Conservation (phyloP, 2,888 invertebrate genomes). For the Apoda limacodes region DNA sequence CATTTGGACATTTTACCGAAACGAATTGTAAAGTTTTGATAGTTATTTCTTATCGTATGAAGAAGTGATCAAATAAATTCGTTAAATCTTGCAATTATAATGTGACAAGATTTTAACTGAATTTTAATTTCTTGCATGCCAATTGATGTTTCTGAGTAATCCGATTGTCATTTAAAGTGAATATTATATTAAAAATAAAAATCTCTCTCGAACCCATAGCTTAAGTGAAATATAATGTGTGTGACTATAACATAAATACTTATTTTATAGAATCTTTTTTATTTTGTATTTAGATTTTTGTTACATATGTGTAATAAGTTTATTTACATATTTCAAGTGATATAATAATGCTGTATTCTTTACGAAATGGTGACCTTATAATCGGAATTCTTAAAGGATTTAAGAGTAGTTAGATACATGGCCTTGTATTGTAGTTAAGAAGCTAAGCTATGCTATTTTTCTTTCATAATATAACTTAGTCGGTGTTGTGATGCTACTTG, state of each 20-base stretch:
- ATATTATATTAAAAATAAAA: too few species aligned
- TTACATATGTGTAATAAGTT: slow-evolving; percentile 41
- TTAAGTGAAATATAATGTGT: slow-evolving; percentile 53
- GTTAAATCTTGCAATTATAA: slow-evolving; percentile 33
- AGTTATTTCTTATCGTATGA: slow-evolving; percentile 24
- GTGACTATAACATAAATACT: slow-evolving; percentile 55
- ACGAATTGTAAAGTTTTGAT: slow-evolving; percentile 49
- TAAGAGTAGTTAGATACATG: slow-evolving; percentile 64
- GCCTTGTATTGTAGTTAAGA: slow-evolving; percentile 58
- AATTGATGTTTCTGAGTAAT: neutral
- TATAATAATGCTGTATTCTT: slow-evolving; percentile 55
- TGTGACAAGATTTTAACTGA: slow-evolving; percentile 39
- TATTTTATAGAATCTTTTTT: slow-evolving; percentile 53
- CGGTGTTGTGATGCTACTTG: slow-evolving; percentile 43
- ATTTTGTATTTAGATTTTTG: slow-evolving; percentile 29
- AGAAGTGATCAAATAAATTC: slow-evolving; percentile 25
- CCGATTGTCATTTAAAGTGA: too few species aligned
- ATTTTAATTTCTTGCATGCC: slow-evolving; percentile 21
- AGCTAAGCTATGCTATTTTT: slow-evolving; percentile 46
- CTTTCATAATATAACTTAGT: slow-evolving; percentile 37
- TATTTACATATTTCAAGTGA: slow-evolving; percentile 62
- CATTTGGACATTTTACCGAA: slow-evolving; percentile 53
- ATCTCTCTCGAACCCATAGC: slow-evolving; percentile 49
- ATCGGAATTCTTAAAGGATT: slow-evolving; percentile 61
- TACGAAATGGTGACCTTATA: slow-evolving; percentile 63